Conservation (phyloP, 2,797 vertebrate species). For the Potorous gilbertii region DNA sequence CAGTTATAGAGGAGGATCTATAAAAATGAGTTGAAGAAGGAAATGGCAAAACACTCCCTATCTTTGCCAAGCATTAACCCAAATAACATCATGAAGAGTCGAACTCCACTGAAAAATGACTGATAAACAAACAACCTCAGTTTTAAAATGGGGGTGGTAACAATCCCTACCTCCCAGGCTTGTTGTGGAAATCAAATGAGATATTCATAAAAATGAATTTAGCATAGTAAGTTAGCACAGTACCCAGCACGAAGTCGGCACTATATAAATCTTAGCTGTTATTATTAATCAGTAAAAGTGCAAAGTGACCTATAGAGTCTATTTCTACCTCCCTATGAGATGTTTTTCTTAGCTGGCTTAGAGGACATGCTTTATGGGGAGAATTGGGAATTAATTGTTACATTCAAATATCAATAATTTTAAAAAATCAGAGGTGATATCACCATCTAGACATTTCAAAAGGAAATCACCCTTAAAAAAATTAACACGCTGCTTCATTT, state of each 20-base stretch:
- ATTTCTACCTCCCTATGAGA: not conserved
- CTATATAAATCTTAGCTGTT: not conserved
- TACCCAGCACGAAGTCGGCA: not conserved
- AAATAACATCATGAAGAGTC: not conserved
- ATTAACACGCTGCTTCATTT: not conserved
- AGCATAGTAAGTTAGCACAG: not conserved
- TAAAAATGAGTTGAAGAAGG: not conserved
- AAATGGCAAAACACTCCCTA: not conserved
- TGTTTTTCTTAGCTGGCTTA: not conserved
- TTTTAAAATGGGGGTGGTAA: not conserved
- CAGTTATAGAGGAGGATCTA: not conserved
- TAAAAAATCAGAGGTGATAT: not conserved
- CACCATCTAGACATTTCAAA: not conserved
- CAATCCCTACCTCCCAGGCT: not conserved
- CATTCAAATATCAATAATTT: not conserved
- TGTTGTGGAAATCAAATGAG: not conserved
- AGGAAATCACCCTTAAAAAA: slow-evolving; percentile 28
- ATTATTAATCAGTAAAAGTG: not conserved
- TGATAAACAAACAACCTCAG: not conserved
- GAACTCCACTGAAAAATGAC: not conserved
- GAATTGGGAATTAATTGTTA: not conserved
- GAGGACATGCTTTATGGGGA: not conserved
- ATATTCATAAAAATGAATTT: not conserved
- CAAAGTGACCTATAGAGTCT: not conserved
- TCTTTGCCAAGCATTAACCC: not conserved